Evolutionary conservation across 2,888 invertebrate species (phyloP).

Genomic region (Sussaba pulchella): DNA sequence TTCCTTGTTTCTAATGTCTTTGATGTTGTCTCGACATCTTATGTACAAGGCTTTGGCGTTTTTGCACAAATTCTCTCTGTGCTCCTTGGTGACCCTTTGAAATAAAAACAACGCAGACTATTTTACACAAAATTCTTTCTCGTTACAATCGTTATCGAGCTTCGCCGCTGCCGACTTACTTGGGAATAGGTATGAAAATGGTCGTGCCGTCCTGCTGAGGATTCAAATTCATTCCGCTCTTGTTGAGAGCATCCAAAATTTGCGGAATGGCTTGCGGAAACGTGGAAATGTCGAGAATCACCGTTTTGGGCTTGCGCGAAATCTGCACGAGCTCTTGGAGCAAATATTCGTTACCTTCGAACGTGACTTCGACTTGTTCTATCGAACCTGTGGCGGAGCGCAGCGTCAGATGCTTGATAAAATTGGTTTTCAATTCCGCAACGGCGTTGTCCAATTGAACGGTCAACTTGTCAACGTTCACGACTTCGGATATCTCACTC

Average conservation of each 20-base stretch:
- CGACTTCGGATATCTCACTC: slow-evolving; percentile 89
- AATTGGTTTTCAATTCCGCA: slow-evolving; percentile 91
- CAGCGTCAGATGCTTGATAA: slow-evolving; percentile 91
- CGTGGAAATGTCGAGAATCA: slow-evolving; percentile 92
- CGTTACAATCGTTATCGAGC: not conserved
- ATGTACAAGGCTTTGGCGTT: slow-evolving; percentile 93
- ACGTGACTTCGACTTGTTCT: slow-evolving; percentile 90
- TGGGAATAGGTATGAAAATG: slow-evolving; percentile 94
- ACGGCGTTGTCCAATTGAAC: slow-evolving; percentile 88
- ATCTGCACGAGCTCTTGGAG: slow-evolving; percentile 96
- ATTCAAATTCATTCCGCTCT: slow-evolving; percentile 95
- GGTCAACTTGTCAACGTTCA: slow-evolving; percentile 90
- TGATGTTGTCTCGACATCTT: slow-evolving; percentile 91
- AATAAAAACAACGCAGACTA: slow-evolving; percentile 61
- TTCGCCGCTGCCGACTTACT: slow-evolving; percentile 86
- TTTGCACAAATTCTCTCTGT: slow-evolving; percentile 94
- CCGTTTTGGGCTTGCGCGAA: slow-evolving; percentile 93
- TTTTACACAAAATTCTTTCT: slow-evolving; percentile 47
- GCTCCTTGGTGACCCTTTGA: slow-evolving; percentile 94
- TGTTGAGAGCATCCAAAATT: slow-evolving; percentile 90
- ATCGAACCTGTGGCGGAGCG: slow-evolving; percentile 93
- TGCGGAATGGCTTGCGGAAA: slow-evolving; percentile 95
- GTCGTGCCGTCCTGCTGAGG: slow-evolving; percentile 98
- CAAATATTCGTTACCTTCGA: slow-evolving; percentile 92
- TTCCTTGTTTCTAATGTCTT: slow-evolving; percentile 90